Conservation (phyloP, 2,797 vertebrate genomes). For the Amblyraja radiata region DNA sequence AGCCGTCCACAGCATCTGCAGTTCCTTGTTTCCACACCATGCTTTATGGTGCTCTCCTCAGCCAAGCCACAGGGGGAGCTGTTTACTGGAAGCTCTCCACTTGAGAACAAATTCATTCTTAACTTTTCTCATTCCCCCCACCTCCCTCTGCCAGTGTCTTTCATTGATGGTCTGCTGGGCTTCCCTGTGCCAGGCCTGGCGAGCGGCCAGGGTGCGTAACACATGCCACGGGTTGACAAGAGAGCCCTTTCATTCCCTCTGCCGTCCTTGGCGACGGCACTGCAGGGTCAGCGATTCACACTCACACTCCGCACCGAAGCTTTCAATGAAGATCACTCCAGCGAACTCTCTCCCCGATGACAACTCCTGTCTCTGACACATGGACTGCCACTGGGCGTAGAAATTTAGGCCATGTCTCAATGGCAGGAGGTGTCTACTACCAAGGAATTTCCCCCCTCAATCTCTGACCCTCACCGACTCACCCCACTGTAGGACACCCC, state of each 20-base stretch:
- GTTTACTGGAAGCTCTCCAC: background rate
- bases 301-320: background rate
- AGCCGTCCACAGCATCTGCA: no score
- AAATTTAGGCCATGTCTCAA: background rate
- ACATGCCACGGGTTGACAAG: constrained; percentile 13
- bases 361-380: background rate
- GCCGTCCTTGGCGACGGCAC: background rate
- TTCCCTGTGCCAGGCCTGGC: constrained; percentile 6
- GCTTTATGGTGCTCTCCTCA: background rate
- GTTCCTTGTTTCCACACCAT: no score
- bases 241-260: background rate
- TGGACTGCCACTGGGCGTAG: no score
- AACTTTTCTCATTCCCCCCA: background rate
- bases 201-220: background rate
- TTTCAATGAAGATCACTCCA: background rate
- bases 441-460: no score
- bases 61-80: background rate
- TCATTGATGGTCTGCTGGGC: background rate
- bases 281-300: background rate
- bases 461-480: no score
- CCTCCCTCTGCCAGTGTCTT: background rate
- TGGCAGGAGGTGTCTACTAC: background rate
- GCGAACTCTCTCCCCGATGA: background rate
- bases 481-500: no score
- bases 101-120: background rate